Conservation (phyloP, 1,140 invertebrate genomes). For the Phocides pigmalion region DNA sequence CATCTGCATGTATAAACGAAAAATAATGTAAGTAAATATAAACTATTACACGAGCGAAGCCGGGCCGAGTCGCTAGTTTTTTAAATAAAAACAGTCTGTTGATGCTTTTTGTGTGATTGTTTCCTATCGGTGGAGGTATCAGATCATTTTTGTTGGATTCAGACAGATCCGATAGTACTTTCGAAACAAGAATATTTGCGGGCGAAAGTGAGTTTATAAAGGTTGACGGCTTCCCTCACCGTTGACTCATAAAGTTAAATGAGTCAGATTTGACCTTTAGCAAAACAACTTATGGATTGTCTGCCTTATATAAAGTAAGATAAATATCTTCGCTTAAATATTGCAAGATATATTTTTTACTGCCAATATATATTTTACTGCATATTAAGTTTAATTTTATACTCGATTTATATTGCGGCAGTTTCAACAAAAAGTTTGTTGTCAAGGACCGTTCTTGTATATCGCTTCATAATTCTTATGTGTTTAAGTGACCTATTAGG, state of each 20-base stretch:
- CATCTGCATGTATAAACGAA: too few relatives aligned
- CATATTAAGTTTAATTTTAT: background rate
- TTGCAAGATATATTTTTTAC: too few relatives aligned
- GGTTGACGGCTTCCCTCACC: constrained; percentile 37
- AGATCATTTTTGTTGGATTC: background rate
- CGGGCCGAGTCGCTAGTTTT: too few relatives aligned
- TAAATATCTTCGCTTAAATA: constrained; percentile 3
- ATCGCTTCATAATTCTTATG: too few relatives aligned
- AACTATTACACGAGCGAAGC: too few relatives aligned
- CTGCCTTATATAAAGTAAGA: background rate
- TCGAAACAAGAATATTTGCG: background rate
- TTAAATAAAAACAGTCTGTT: too few relatives aligned
- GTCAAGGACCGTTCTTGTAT: background rate
- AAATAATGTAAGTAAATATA: too few relatives aligned
- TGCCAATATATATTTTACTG: constrained; percentile 4
- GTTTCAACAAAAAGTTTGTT: background rate
- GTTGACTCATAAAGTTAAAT: constrained; percentile 37
- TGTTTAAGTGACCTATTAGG: too few relatives aligned
- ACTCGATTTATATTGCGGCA: too few relatives aligned
- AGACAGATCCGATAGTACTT: background rate
- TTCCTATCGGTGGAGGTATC: background rate
- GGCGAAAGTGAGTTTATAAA: constrained; percentile 29
- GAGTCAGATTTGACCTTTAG: constrained; percentile 38
- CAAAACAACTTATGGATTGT: constrained; percentile 11
- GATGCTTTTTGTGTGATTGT: too few relatives aligned